Conservation (phyloP, 1,140 invertebrate species). For the Ditylenchus dipsaci region DNA sequence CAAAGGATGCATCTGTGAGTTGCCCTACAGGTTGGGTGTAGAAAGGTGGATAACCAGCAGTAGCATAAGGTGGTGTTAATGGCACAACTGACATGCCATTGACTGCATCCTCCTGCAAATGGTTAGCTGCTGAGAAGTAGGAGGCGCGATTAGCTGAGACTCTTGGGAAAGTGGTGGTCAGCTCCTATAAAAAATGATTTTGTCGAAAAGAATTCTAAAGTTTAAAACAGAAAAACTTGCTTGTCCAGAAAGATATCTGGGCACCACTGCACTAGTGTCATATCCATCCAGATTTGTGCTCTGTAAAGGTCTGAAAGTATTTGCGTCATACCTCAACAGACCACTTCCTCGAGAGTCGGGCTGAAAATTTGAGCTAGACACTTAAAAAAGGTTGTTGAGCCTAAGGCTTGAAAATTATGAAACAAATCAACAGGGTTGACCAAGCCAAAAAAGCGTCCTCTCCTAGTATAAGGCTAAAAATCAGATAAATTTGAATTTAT, state of each 20-base stretch:
- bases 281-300: background rate
- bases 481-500: too few relatives aligned
- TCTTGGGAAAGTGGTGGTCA: background rate
- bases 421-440: too few relatives aligned
- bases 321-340: background rate
- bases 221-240: background rate
- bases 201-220: background rate
- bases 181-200: background rate
- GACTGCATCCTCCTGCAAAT: background rate
- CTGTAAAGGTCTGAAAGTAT: background rate
- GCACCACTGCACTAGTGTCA: background rate
- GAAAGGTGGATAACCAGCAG: background rate
- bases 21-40: background rate
- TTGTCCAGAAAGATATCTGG: background rate
- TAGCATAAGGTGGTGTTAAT: background rate
- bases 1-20: too few relatives aligned
- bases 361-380: background rate
- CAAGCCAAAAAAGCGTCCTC: too few relatives aligned
- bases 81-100: background rate
- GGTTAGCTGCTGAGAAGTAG: background rate
- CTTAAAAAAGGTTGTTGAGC: too few relatives aligned
- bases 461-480: too few relatives aligned
- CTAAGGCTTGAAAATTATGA: too few relatives aligned
- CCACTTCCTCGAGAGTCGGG: background rate
- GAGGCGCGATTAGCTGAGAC: background rate